These are phyloP conservation scores for Nomia melanderi DNA, from an alignment of 1,140 invertebrate species.

Conservation along the genomic window DNA sequence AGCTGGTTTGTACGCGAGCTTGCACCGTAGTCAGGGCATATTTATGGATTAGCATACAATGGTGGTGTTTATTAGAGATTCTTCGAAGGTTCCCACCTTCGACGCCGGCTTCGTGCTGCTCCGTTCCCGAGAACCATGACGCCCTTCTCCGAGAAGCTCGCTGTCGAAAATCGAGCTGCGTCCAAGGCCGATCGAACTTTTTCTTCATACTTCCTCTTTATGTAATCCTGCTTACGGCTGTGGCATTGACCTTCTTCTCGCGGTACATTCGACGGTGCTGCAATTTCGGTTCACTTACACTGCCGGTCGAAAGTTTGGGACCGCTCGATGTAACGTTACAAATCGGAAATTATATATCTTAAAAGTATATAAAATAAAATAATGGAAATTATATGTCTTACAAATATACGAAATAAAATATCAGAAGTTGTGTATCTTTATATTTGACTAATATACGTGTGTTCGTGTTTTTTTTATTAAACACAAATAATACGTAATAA, in stretches of 20 bases:
- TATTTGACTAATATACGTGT: too few species aligned
- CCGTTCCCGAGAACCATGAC: slow-evolving; percentile 47
- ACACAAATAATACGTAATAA: too few species aligned
- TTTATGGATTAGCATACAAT: slow-evolving; percentile 70
- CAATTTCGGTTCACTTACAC: neutral
- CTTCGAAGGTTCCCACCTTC: slow-evolving; percentile 65
- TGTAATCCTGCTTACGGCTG: neutral
- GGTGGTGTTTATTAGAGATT: slow-evolving; percentile 68
- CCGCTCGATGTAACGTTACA: too few species aligned
- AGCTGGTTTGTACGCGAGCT: slow-evolving; percentile 67
- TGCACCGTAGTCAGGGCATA: slow-evolving; percentile 64
- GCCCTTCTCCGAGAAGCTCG: slow-evolving; percentile 42
- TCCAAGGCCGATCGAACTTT: neutral
- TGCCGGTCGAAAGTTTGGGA: too few species aligned
- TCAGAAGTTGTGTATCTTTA: too few species aligned
- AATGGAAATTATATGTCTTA: too few species aligned
- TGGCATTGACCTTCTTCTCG: slow-evolving; percentile 1
- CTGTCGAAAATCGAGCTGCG: slow-evolving; percentile 7
- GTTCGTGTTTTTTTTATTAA: too few species aligned
- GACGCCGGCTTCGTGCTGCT: slow-evolving; percentile 54
- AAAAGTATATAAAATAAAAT: too few species aligned
- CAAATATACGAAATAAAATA: too few species aligned
- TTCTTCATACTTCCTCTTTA: neutral
- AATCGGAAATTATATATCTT: too few species aligned
- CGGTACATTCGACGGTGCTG: neutral